Evolutionary conservation across 2,888 invertebrate genomes (phyloP).

Genomic region (Gastrophysa polygoni): DNA sequence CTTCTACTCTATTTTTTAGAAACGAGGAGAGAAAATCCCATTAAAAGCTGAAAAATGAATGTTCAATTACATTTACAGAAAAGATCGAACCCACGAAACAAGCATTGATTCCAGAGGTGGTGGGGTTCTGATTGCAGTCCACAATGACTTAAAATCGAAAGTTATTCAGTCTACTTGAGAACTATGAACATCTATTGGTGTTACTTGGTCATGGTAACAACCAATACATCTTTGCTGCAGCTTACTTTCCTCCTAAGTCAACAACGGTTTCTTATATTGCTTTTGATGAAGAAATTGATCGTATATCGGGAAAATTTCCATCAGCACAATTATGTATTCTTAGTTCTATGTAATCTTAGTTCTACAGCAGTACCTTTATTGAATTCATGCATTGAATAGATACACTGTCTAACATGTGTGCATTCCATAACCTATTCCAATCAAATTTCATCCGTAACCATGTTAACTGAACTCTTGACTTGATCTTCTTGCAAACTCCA

Average conservation of each 20-base stretch:
- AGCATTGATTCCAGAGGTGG: not conserved
- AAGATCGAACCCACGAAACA: not conserved
- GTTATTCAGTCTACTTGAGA: constrained; percentile 1
- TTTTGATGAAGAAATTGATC: constrained; percentile 2
- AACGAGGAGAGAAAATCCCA: too few relatives aligned
- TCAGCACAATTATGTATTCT: constrained; percentile 4
- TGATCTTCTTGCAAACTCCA: constrained; percentile 7
- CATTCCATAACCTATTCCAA: constrained; percentile 4
- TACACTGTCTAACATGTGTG: constrained; percentile 2
- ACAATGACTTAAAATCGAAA: not conserved
- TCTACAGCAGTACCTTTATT: constrained; percentile 1
- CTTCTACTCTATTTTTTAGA: too few relatives aligned
- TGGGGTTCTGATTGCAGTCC: constrained; percentile 5
- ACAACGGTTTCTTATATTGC: not conserved
- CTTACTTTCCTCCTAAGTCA: constrained; percentile 1
- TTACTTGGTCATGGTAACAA: constrained; percentile 2
- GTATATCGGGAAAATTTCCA: not conserved
- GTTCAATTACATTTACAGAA: constrained; percentile 2
- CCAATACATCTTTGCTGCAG: not conserved
- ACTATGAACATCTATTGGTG: constrained; percentile 2
- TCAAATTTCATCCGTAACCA: not conserved
- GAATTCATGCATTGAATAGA: not conserved
- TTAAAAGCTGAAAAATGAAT: too few relatives aligned
- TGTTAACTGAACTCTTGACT: constrained; percentile 5
- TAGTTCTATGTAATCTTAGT: not conserved